Evolutionary conservation across 2,797 vertebrate genomes (phyloP), one percentile per base, ranked within the genome.

Genomic region (Lagorchestes hirsutus): DNA sequence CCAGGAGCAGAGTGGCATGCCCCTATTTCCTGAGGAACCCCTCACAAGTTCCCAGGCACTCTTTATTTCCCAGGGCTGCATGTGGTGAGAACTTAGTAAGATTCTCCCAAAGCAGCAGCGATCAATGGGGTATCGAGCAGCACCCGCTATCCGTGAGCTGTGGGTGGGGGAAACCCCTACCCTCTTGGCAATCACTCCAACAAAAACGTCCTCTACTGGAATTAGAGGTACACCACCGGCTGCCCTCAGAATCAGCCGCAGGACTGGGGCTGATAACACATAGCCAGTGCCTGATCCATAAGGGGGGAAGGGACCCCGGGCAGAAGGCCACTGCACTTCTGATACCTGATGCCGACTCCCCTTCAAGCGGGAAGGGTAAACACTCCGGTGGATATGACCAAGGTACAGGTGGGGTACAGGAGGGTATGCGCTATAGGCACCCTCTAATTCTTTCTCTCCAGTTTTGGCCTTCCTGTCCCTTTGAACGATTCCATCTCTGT

Each of bases 231-330:
- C 97, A 1, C 4, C 56, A 18, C 97, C 90, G 46, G 99, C 99
- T 98, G 94, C 92, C 5, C 97, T 98, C 90, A 99, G 98, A 52
- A 99, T 97, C 0, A 99, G 98, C 97, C 98, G 99, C 50, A 98
- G 98, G 90, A 99, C 99, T 0, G 98, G 98, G 13, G 97, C 98
- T 0, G 99, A 99, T 1, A 99, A 97, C 0, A 99, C 98, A 0
- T 99, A 99, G 0, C 99, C 98, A 0, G 99, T 99, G 16, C 99
- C 99, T 0, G 99, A 99, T 98, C 99, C 99, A 87, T 99, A 99
- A 90, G 99, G 99, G 0, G 99, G 99, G 40, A 99, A 99, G 40
- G 97, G 12, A 10, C 98, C 98, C 1, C 98, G 96, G 0, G 96
- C 93, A 2, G 74, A 54, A 0, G 98, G 98, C 97, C 99, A 99